phyloP scores from a whole-genome alignment of 1,140 invertebrate genomes.

The Formica selysi region DNA sequence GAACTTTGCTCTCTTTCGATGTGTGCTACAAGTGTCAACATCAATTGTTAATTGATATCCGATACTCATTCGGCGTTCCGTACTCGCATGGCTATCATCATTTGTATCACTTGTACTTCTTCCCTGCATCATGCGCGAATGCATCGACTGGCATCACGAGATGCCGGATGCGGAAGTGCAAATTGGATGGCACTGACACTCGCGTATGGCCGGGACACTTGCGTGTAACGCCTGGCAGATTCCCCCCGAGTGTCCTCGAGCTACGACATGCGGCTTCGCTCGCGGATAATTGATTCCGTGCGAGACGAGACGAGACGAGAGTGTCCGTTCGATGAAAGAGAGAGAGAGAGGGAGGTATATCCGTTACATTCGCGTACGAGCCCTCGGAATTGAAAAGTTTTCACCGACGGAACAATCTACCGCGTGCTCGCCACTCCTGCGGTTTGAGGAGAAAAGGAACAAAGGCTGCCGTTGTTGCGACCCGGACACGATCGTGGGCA shows the following conservation, averaged over 20 bases:
- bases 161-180: slow-evolving; percentile 17
- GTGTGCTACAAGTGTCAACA: background rate
- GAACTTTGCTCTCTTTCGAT: slow-evolving; percentile 6
- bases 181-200: slow-evolving; percentile 66
- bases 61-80: background rate
- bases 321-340: background rate
- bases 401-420: slow-evolving; percentile 28
- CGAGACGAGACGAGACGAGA: slow-evolving; percentile 29
- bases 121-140: background rate
- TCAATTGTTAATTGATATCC: no score
- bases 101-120: background rate
- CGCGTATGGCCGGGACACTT: slow-evolving; percentile 51
- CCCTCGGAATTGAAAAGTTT: slow-evolving; percentile 52
- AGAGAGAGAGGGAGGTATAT: background rate
- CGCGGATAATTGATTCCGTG: slow-evolving; percentile 64
- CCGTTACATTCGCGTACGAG: slow-evolving; percentile 3
- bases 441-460: slow-evolving; percentile 28
- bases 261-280: slow-evolving; percentile 62
- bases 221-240: slow-evolving; percentile 56
- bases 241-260: slow-evolving; percentile 64
- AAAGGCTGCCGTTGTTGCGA: slow-evolving; percentile 22
- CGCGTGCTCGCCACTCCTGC: background rate
- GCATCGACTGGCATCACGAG: slow-evolving; percentile 1
- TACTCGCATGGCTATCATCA: background rate
- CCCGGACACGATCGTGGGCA: background rate